These are phyloP conservation scores for Drosophila rufa DNA, from an alignment of 1,140 invertebrate species.

Conservation along the genomic window DNA sequence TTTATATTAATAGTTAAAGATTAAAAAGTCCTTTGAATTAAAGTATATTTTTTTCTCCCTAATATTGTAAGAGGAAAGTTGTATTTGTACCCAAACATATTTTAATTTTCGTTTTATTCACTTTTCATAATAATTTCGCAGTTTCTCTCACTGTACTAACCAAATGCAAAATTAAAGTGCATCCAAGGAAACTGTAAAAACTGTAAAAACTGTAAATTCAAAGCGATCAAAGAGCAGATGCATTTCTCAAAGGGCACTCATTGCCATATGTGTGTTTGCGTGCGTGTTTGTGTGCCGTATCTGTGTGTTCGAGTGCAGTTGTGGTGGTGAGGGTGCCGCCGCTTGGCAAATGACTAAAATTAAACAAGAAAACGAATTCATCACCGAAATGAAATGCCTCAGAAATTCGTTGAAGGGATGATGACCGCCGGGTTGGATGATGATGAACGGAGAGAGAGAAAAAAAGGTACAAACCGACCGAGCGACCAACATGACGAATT, in stretches of 20 bases:
- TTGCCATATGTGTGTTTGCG: slow-evolving; percentile 7
- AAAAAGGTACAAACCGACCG: slow-evolving; percentile 33
- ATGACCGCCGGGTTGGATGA: slow-evolving; percentile 26
- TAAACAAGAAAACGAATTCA: slow-evolving; percentile 78
- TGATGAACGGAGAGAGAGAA: slow-evolving; percentile 16
- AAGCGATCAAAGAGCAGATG: slow-evolving; percentile 43
- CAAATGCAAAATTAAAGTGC: slow-evolving; percentile 21
- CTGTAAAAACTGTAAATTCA: slow-evolving; percentile 39
- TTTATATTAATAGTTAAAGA: no score
- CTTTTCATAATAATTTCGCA: no score
- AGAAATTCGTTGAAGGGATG: slow-evolving; percentile 71
- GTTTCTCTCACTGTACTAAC: not conserved
- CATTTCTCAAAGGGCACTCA: slow-evolving; percentile 39
- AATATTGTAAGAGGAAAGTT: not conserved
- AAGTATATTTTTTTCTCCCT: no score
- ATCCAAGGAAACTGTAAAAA: slow-evolving; percentile 29
- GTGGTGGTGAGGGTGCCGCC: slow-evolving; percentile 47
- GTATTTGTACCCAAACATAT: not conserved
- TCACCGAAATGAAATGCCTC: slow-evolving; percentile 72
- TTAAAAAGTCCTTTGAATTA: no score
- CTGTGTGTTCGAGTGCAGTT: slow-evolving; percentile 19
- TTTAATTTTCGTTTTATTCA: no score
- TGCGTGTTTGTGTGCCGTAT: slow-evolving; percentile 20
- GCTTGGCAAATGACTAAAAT: slow-evolving; percentile 75
- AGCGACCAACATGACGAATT: slow-evolving; percentile 42